Conservation (phyloP, 2,888 invertebrate genomes). For the Gisinianus flammeolus region DNA sequence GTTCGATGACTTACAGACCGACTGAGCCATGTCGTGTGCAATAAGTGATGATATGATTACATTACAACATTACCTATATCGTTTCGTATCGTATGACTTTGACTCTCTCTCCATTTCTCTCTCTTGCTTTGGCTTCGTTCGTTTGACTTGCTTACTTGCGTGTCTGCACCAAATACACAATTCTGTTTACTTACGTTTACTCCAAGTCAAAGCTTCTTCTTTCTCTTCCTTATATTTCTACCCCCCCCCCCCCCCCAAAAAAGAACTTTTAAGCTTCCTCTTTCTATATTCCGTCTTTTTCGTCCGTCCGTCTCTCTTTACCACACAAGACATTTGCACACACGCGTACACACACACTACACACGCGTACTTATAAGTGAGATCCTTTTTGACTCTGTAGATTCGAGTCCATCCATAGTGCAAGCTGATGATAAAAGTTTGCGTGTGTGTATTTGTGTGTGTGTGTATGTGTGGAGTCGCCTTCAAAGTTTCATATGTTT, state of each 20-base stretch:
- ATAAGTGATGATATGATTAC: slow-evolving; percentile 33
- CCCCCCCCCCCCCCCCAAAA: too few species aligned
- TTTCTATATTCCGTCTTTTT: background rate
- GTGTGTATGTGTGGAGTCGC: too few species aligned
- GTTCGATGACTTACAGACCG: background rate
- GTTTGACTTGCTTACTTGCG: slow-evolving; percentile 18
- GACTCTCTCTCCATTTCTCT: background rate
- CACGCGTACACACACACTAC: too few species aligned
- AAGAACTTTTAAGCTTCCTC: too few species aligned
- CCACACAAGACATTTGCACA: too few species aligned
- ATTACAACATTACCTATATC: slow-evolving; percentile 5
- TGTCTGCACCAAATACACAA: slow-evolving; percentile 45
- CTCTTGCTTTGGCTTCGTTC: slow-evolving; percentile 24
- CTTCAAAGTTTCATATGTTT: slow-evolving; percentile 17
- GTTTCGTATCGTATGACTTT: background rate
- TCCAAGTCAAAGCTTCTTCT: background rate
- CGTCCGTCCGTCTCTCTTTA: background rate
- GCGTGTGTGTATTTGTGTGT: background rate
- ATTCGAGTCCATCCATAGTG: too few species aligned
- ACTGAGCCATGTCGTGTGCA: background rate
- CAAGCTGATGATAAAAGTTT: background rate
- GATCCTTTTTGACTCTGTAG: too few species aligned
- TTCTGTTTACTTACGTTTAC: slow-evolving; percentile 41
- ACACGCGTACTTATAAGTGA: too few species aligned
- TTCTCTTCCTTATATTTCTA: slow-evolving; percentile 22